Evolutionary conservation across 2,888 invertebrate genomes (phyloP), one percentile per base, ranked within the genome.

Genomic region (Tenthredo amoena): DNA sequence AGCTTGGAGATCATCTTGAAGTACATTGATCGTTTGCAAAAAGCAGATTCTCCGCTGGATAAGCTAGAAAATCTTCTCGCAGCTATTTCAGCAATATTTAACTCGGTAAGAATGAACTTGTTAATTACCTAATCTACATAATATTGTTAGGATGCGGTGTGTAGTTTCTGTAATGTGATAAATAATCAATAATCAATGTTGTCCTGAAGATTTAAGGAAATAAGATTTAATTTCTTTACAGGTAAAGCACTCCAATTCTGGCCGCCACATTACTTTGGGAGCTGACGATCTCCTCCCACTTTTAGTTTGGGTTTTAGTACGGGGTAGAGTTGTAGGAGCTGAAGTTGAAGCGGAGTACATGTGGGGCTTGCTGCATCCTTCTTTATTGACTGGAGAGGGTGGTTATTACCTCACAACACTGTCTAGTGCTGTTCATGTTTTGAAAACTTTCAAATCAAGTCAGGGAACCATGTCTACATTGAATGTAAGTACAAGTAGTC

Each of bases 311-410:
- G 97, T 98, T 12, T 95, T 99, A 88, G 98, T 98, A 0, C 97
- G 98, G 87, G 97, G 98, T 89, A 97, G 97, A 55, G 96, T 98
- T 90, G 97, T 99, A 9, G 97, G 98, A 47, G 99, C 98, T 0
- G 99, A 99, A 94, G 96, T 99, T 85, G 99, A 99, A 93, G 98
- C 98, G 0, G 98, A 99, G 92, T 97, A 98, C 92, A 99, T 99
- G 98, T 98, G 98, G 95, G 98, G 97, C 2, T 95, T 99, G 62
- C 94, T 99, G 55, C 99, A 99, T 86, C 98, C 98, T 0, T 98
- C 98, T 0, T 94, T 99, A 83, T 95, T 98, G 79, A 97, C 97
- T 0, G 99, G 99, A 3, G 99, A 99, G 93, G 98, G 98, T 0
- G 98, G 98, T 5, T 99, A 99, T 94, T 99, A 99, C 93, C 95